These are phyloP conservation scores for Hylaea fasciaria DNA, from an alignment of 2,888 invertebrate genomes.

Conservation along the genomic window DNA sequence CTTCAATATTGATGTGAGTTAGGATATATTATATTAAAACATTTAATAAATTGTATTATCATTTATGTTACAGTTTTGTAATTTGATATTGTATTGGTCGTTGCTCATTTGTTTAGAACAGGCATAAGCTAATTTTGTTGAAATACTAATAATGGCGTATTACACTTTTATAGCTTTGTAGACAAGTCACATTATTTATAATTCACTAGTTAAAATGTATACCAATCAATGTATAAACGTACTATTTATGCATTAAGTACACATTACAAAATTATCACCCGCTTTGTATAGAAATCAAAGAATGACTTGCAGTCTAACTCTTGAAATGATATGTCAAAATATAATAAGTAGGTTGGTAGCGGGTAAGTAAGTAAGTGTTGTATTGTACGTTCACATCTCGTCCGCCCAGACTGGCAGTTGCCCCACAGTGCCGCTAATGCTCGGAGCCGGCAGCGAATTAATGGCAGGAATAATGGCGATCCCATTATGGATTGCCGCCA, in stretches of 20 bases:
- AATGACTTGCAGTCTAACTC: too few relatives aligned
- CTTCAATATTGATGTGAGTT: conserved; percentile 17
- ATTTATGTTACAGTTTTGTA: background rate
- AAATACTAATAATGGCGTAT: background rate
- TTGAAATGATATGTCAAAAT: background rate
- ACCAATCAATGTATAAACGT: too few relatives aligned
- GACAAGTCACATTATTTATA: too few relatives aligned
- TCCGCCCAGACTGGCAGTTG: conserved; percentile 71
- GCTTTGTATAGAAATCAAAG: too few relatives aligned
- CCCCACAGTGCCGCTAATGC: conserved; percentile 80
- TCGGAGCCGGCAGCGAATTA: conserved; percentile 84
- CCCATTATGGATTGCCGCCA: conserved; percentile 86
- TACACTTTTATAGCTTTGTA: background rate
- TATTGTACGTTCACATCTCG: conserved; percentile 59
- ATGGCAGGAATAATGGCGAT: conserved; percentile 85
- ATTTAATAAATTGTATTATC: conserved; percentile 16
- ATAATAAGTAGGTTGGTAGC: conserved; percentile 9
- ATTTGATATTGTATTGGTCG: conserved; percentile 16
- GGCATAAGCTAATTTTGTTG: background rate
- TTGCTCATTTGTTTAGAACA: background rate
- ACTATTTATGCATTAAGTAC: too few relatives aligned
- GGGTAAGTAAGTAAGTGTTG: conserved; percentile 51
- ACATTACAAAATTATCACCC: too few relatives aligned
- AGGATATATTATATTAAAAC: conserved; percentile 10
- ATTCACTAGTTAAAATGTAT: too few relatives aligned